phyloP scores from a whole-genome alignment of 2,797 vertebrate genomes.

The Poeciliopsis presidionis region DNA sequence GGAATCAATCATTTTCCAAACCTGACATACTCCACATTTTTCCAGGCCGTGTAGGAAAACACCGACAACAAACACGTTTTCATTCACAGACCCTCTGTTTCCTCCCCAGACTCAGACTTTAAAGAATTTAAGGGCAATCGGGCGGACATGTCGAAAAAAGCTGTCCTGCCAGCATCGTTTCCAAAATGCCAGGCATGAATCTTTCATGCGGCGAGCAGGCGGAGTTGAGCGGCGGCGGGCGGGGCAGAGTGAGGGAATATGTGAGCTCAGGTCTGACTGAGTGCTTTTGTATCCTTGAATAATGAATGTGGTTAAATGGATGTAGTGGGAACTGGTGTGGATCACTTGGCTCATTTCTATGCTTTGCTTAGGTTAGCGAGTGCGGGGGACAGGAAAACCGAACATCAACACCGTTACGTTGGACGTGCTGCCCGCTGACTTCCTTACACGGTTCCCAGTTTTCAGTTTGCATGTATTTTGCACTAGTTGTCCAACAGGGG shows the following conservation, averaged over 20 bases:
- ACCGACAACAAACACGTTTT: neutral
- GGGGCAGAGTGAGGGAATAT: slow-evolving; percentile 53
- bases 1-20: neutral
- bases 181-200: slow-evolving; percentile 48
- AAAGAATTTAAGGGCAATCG: slow-evolving; percentile 57
- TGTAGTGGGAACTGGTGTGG: slow-evolving; percentile 47
- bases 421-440: neutral
- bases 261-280: slow-evolving; percentile 72
- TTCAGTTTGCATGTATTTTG: slow-evolving; percentile 80
- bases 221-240: slow-evolving; percentile 38
- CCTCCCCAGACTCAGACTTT: slow-evolving; percentile 27
- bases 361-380: slow-evolving; percentile 27
- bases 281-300: slow-evolving; percentile 78
- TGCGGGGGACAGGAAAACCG: slow-evolving; percentile 29
- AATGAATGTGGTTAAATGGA: slow-evolving; percentile 77
- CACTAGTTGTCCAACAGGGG: slow-evolving; percentile 71
- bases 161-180: slow-evolving; percentile 36
- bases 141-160: slow-evolving; percentile 26
- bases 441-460: slow-evolving; percentile 46
- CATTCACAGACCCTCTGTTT: neutral
- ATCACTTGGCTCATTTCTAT: slow-evolving; percentile 48
- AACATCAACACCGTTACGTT: slow-evolving; percentile 18
- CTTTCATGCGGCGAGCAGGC: slow-evolving; percentile 55
- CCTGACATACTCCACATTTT: neutral
- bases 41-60: neutral